Conservation (phyloP, 2,113 vertebrate genomes). For the Montifringilla adamsi region DNA sequence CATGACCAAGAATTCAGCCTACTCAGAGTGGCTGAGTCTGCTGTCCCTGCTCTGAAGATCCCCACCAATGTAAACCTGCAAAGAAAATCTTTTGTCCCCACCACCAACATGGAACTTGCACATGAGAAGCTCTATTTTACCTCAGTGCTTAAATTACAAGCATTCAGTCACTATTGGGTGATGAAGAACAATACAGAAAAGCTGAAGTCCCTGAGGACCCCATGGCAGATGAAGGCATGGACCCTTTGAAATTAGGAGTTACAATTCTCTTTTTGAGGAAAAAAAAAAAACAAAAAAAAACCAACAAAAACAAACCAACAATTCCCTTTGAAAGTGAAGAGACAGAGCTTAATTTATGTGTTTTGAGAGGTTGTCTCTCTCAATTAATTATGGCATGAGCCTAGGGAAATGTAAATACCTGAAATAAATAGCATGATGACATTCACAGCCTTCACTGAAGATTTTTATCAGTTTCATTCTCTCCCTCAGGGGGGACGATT, state of each 20-base stretch:
- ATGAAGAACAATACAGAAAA: neutral
- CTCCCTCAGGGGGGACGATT: neutral
- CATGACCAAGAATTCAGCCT: neutral
- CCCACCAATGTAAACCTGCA: neutral
- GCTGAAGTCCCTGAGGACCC: neutral
- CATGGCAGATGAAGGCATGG: neutral
- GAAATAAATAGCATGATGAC: slow-evolving; percentile 23
- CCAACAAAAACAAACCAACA: too few relatives aligned
- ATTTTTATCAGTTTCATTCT: neutral
- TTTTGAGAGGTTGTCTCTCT: slow-evolving; percentile 30
- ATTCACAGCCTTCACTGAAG: neutral
- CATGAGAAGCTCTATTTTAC: neutral
- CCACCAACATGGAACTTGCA: rapidly evolving
- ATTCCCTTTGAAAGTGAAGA: neutral
- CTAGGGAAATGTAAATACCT: slow-evolving; percentile 16
- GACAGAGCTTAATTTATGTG: neutral
- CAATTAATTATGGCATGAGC: slow-evolving; percentile 28
- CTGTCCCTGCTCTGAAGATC: neutral
- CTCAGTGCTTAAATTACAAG: neutral
- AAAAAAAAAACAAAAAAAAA: neutral
- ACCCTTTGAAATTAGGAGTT: neutral
- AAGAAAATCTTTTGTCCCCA: neutral
- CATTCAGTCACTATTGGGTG: neutral
- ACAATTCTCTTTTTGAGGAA: neutral
- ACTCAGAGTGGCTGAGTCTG: neutral